phyloP scores from a whole-genome alignment of 2,113 vertebrate species.

The Amblyornis subalaris region DNA sequence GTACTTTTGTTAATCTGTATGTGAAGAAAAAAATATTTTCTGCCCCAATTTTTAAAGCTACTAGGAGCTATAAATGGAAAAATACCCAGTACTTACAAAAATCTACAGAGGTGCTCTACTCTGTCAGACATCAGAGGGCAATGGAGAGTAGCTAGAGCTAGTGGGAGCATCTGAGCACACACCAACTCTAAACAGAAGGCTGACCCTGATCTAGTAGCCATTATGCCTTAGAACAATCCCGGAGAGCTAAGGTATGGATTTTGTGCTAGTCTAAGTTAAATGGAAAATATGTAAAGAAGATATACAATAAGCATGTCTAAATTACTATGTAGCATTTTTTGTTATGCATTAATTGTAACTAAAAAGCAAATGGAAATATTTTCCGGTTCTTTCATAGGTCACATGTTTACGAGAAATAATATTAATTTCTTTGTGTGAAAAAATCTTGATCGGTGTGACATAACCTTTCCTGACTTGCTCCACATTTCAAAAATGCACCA shows the following conservation, averaged over 20 bases:
- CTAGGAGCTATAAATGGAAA: neutral
- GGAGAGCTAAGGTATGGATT: neutral
- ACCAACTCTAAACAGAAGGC: neutral
- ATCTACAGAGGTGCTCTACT: neutral
- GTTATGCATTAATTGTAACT: neutral
- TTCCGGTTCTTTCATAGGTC: neutral
- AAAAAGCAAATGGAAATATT: neutral
- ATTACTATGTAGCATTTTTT: neutral
- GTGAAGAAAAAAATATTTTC: neutral
- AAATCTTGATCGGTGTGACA: neutral
- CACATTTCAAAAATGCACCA: neutral
- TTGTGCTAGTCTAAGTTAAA: neutral
- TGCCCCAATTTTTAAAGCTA: neutral
- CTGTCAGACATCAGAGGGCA: neutral
- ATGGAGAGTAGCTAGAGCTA: neutral
- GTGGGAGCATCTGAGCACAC: neutral
- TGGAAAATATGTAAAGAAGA: neutral
- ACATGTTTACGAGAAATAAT: neutral
- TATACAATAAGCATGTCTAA: neutral
- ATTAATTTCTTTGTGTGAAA: neutral
- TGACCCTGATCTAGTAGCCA: neutral
- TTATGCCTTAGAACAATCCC: neutral
- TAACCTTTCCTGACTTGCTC: neutral
- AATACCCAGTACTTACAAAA: neutral
- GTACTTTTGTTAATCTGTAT: neutral